A percentile compares a stretch with the other conserved stretches of the same genome.
Conservation (phyloP, 2,888 invertebrate species). For the Uropetala carovei region DNA sequence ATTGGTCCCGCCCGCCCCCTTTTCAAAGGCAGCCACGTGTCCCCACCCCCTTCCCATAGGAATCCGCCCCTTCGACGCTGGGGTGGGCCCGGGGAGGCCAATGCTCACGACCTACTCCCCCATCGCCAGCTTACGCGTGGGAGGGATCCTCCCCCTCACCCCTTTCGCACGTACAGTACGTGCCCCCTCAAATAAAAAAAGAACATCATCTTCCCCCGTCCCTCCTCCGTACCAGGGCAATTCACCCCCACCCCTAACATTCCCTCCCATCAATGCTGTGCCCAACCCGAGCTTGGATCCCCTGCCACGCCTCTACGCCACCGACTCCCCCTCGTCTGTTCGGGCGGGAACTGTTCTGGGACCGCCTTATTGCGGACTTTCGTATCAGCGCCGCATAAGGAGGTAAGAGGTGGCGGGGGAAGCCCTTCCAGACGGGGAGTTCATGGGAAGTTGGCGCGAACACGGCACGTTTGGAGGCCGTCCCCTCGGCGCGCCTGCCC, state of each 20-base stretch:
- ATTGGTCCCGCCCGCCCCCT: constrained; percentile 20
- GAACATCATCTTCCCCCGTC: background rate
- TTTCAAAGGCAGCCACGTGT: background rate
- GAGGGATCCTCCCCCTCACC: background rate
- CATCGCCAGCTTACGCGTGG: background rate
- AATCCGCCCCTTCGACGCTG: background rate
- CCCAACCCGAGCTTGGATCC: constrained; percentile 55
- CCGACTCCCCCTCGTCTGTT: constrained; percentile 11
- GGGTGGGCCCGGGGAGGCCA: background rate
- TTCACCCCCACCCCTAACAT: constrained; percentile 17
- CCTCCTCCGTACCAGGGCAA: background rate
- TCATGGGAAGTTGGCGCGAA: background rate
- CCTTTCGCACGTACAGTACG: background rate
- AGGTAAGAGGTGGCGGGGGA: constrained; percentile 34
- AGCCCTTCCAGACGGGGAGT: background rate
- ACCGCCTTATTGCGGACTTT: constrained; percentile 67
- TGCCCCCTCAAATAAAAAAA: background rate
- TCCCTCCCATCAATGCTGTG: constrained; percentile 34
- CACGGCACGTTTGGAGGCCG: background rate
- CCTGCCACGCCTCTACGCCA: constrained; percentile 59
- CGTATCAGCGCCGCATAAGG: constrained; percentile 64
- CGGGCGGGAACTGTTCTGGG: constrained; percentile 65
- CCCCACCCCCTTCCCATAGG: background rate
- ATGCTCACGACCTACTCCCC: background rate
- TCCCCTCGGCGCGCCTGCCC: background rate